Evolutionary conservation across 1,140 invertebrate species (phyloP).

Genomic region (Anadara kagoshimensis): DNA sequence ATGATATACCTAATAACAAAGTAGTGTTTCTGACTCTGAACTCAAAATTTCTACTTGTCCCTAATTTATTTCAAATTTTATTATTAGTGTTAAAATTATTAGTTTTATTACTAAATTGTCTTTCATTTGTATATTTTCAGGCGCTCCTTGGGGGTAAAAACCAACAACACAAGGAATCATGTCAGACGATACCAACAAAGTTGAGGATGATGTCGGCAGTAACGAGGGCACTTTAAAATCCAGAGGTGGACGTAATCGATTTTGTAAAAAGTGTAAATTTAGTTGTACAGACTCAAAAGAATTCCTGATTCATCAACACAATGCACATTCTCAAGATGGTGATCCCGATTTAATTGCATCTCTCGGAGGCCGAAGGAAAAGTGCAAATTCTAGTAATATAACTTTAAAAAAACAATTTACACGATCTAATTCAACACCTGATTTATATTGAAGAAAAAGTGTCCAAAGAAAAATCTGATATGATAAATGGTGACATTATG

Average conservation of each 20-base stretch:
- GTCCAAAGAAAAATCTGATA: neutral
- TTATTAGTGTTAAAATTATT: neutral
- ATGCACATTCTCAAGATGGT: conserved; percentile 59
- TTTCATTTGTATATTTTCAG: conserved; percentile 34
- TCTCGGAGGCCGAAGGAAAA: conserved; percentile 37
- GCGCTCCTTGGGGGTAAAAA: conserved; percentile 16
- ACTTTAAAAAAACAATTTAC: conserved; percentile 19
- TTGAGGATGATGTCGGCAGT: conserved; percentile 35
- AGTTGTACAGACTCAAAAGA: conserved; percentile 60
- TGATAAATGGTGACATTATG: neutral
- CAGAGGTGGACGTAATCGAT: conserved; percentile 45
- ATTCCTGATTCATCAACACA: conserved; percentile 61
- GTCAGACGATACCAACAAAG: conserved; percentile 39
- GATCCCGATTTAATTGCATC: conserved; percentile 44
- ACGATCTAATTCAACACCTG: conserved; percentile 23
- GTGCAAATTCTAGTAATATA: conserved; percentile 14
- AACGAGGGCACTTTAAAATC: conserved; percentile 23
- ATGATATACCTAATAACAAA: too few species aligned
- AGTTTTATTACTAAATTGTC: neutral
- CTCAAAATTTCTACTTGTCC: neutral
- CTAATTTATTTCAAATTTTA: neutral
- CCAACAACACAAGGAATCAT: conserved; percentile 25
- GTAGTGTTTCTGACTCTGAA: too few species aligned
- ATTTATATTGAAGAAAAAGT: conserved; percentile 6
- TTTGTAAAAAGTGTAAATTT: conserved; percentile 65